Base-by-base conservation (phyloP, 2,797 vertebrate genomes). In the Chaunax sp. region DNA sequence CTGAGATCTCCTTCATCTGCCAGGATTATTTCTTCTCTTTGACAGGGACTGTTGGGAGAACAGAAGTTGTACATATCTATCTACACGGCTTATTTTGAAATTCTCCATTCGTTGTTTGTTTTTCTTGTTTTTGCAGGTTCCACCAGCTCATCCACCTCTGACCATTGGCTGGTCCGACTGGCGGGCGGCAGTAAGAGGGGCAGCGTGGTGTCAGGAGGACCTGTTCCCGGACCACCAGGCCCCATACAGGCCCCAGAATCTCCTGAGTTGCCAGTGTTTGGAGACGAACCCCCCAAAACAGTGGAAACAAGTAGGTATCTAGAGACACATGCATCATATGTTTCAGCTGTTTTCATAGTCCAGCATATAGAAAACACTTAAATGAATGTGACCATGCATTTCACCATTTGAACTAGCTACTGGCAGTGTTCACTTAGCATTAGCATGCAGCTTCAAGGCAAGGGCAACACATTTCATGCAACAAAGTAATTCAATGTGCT, bases 111-210 rank as follows among this genome's bases (percentile, higher is more conserved):
- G 13, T 16, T 7, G 7, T 9, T 16, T 25, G 13, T 26, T 54
- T 10, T 61, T 40, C 2, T 46, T 37, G 6, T 30, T 18, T 59
- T 28, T 51, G 0, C 84, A 98, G 97, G 96, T 18, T 96, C 96
- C 65, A 92, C 90, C 47, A 92, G 94, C 74, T 93, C 95, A 0
- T 94, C 95, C 5, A 14, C 93, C 8, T 95, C 96, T 0, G 94
- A 95, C 46, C 97, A 98, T 82, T 98, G 97, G 97, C 86, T 97
- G 35, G 51, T 95, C 16, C 91, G 95, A 20, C 93, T 98, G 9
- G 91, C 89, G 0, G 89, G 86, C 67, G 72, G 84, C 45, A 84
- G 87, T 57, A 80, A 87, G 0, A 69, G 79, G 43, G 91, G 84
- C 53, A 92, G 93, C 33, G 19, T 90, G 11, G 70, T 82, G 28